Evolutionary conservation across 2,113 vertebrate genomes (phyloP).

Genomic region (Eublepharis macularius): DNA sequence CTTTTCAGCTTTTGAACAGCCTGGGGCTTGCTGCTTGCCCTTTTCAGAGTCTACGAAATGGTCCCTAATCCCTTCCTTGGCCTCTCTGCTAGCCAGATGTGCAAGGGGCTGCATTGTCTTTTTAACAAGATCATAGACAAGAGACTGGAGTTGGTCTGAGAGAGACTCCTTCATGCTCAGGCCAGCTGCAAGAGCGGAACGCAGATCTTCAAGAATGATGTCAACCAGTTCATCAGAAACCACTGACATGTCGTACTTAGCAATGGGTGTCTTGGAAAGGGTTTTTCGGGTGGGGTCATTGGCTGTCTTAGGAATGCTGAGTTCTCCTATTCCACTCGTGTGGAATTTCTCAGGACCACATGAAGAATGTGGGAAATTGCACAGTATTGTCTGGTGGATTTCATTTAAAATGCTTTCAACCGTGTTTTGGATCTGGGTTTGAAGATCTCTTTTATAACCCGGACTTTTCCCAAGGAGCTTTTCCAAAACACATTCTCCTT

Average conservation of each 20-base stretch:
- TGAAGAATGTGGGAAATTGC: neutral
- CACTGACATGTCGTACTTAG: neutral
- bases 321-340: too few species aligned
- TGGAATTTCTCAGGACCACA: neutral
- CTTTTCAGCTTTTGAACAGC: neutral
- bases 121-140: conserved; percentile 4
- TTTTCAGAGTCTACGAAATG: neutral
- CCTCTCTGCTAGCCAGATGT: neutral
- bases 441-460: conserved; percentile 7
- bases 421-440: conserved; percentile 3
- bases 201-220: neutral
- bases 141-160: neutral
- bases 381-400: conserved; percentile 12
- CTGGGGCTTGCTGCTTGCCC: neutral
- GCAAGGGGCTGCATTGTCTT: conserved; percentile 1
- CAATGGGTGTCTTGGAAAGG: neutral
- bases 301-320: neutral
- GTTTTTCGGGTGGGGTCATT: neutral
- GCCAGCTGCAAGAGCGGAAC: neutral
- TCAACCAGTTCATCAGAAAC: conserved; percentile 14
- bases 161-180: neutral
- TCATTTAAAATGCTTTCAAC: conserved; percentile 11
- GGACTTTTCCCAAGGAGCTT: conserved; percentile 17
- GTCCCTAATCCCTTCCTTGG: neutral
- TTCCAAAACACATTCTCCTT: neutral